Percentiles rank a stretch among this genome's conserved stretches.
Evolutionary conservation across 2,888 invertebrate species (phyloP).

Genomic region (Euclidia mi): DNA sequence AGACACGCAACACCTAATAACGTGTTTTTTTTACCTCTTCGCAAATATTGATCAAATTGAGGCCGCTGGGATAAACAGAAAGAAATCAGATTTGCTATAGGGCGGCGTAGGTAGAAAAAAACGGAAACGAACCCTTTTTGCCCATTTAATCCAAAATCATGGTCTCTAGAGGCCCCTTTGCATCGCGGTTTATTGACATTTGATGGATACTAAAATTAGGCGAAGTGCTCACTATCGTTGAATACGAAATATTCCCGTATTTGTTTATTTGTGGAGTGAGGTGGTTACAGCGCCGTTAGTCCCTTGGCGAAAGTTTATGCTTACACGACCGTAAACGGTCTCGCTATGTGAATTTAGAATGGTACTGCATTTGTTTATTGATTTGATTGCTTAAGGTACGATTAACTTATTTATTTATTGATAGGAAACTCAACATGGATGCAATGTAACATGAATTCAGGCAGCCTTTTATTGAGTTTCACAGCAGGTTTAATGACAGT

Average conservation of each 20-base stretch:
- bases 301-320: too few species aligned
- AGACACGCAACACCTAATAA: constrained; percentile 26
- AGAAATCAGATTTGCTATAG: constrained; percentile 18
- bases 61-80: constrained; percentile 9
- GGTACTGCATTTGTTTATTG: too few species aligned
- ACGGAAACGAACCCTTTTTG: constrained; percentile 17
- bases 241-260: constrained; percentile 2
- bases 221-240: background rate
- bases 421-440: too few species aligned
- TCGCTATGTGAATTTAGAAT: too few species aligned
- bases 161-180: constrained; percentile 8
- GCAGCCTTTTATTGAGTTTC: too few species aligned
- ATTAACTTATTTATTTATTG: too few species aligned
- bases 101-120: constrained; percentile 14
- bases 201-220: constrained; percentile 14
- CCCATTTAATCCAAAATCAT: constrained; percentile 17
- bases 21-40: constrained; percentile 19
- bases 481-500: too few species aligned
- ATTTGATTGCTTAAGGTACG: too few species aligned
- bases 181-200: constrained; percentile 10
- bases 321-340: too few species aligned
- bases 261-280: constrained; percentile 1
- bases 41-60: constrained; percentile 22
- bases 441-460: too few species aligned
- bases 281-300: background rate